Evolutionary conservation across 2,888 invertebrate genomes (phyloP), one percentile per base, ranked within the genome.

Genomic region (Malachius bipustulatus): DNA sequence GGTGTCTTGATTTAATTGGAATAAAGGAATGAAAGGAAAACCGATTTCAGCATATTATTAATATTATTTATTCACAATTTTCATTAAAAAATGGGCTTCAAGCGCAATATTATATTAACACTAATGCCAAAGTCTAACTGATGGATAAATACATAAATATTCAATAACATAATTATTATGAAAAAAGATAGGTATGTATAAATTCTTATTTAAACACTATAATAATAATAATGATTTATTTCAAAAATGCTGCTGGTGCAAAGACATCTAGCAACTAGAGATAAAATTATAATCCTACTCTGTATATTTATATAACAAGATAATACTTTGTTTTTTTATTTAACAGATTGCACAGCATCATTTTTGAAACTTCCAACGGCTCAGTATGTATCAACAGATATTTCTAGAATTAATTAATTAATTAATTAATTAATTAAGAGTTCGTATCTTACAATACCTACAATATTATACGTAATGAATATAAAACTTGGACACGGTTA

Each of bases 61-160:
- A n/a, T n/a, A n/a, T 54, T 52, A 56, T 60, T 59, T 59, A 57
- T 56, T 60, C 57, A 57, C 55, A 56, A 59, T 60, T 57, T 51
- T 59, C 56, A 52, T 57, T 60, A 60, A 62, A 62, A 63, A 63
- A 62, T 58, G 60, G 61, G 60, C 58, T 56, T 56, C 54, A 56
- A 63, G 62, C 61, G 60, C 57, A 60, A 60, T 55, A 58, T 59
- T 56, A 59, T 59, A 57, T 55, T 59, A 62, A 62, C 57, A 61
- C 60, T 62, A 61, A 61, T 61, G 60, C 59, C n/a, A 62, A 60
- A 59, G 49, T 54, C 55, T 45, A 59, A 57, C 54, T 53, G 54
- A 59, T 57, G 48, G 47, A 56, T 59, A 57, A 57, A 54, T 59
- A 57, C 54, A 57, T 57, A 55, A 56, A 55, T 54, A 47, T 49